Conservation (phyloP, 2,797 vertebrate genomes). For the Lophius americanus region DNA sequence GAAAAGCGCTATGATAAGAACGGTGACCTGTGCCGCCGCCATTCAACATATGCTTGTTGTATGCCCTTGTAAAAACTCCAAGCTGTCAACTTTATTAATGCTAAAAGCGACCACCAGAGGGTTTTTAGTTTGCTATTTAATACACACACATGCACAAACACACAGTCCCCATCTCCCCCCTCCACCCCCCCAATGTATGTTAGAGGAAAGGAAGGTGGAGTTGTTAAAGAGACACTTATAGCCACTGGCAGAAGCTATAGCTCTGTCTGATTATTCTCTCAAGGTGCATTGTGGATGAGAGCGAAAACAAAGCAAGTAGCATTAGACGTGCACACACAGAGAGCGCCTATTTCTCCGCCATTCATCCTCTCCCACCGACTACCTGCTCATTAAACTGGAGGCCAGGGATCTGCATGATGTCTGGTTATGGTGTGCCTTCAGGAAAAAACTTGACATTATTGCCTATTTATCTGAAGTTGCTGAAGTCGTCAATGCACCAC, state of each 20-base stretch:
- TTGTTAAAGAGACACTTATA: constrained; percentile 58
- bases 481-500: constrained; percentile 40
- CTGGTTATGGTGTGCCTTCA: constrained; percentile 22
- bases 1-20: constrained; percentile 56
- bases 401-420: constrained; percentile 32
- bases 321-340: constrained; percentile 5
- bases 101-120: constrained; percentile 41
- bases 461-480: constrained; percentile 64
- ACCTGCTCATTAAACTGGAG: constrained; percentile 57
- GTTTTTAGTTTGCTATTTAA: constrained; percentile 37
- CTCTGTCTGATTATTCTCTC: constrained; percentile 62
- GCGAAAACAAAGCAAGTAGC: constrained; percentile 49
- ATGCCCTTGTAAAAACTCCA: constrained; percentile 37
- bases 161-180: not conserved
- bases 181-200: constrained; percentile 42
- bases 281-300: constrained; percentile 38
- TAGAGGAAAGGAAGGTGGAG: constrained; percentile 39
- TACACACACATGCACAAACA: constrained; percentile 12
- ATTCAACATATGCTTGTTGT: constrained; percentile 39
- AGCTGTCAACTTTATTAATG: constrained; percentile 41
- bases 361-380: constrained; percentile 39
- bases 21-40: constrained; percentile 52
- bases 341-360: constrained; percentile 12
- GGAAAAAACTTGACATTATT: constrained; percentile 49
- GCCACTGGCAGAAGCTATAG: constrained; percentile 56